phyloP scores from a whole-genome alignment of 2,113 vertebrate genomes.

The Bambusicola thoracicus region DNA sequence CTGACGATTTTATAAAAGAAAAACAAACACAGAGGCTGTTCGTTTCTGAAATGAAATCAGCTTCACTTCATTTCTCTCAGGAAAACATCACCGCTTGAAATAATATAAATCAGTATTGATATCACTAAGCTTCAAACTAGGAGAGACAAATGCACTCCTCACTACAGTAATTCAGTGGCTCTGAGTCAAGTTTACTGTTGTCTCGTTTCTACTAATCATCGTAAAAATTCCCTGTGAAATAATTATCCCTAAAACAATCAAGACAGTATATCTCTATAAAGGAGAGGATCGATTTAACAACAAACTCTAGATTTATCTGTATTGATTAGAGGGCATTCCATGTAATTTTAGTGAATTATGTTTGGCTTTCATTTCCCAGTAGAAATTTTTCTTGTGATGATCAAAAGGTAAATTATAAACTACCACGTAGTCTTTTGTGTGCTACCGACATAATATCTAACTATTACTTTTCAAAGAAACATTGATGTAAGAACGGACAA shows the following conservation, averaged over 20 bases:
- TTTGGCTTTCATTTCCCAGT: conserved; percentile 82
- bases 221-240: conserved; percentile 79
- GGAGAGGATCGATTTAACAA: conserved; percentile 86
- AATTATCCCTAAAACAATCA: conserved; percentile 88
- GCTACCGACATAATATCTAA: conserved; percentile 49
- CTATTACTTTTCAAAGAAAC: conserved; percentile 53
- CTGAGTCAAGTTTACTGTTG: conserved; percentile 77
- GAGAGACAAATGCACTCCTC: conserved; percentile 68
- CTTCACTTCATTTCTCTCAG: conserved; percentile 71
- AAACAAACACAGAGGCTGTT: conserved; percentile 77
- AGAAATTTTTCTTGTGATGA: conserved; percentile 80
- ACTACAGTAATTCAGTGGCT: conserved; percentile 65
- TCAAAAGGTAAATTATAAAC: conserved; percentile 72
- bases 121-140: conserved; percentile 55
- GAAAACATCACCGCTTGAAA: conserved; percentile 69
- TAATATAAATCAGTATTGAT: conserved; percentile 74
- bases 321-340: conserved; percentile 81
- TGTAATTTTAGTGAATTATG: conserved; percentile 85
- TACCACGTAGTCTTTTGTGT: conserved; percentile 60
- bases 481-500: conserved; percentile 27
- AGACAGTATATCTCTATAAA: conserved; percentile 81
- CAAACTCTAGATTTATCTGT: conserved; percentile 90
- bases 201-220: conserved; percentile 78
- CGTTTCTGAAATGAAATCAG: conserved; percentile 78
- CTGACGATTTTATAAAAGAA: conserved; percentile 77